Conservation (phyloP, 2,113 vertebrate species). For the Morone saxatilis region DNA sequence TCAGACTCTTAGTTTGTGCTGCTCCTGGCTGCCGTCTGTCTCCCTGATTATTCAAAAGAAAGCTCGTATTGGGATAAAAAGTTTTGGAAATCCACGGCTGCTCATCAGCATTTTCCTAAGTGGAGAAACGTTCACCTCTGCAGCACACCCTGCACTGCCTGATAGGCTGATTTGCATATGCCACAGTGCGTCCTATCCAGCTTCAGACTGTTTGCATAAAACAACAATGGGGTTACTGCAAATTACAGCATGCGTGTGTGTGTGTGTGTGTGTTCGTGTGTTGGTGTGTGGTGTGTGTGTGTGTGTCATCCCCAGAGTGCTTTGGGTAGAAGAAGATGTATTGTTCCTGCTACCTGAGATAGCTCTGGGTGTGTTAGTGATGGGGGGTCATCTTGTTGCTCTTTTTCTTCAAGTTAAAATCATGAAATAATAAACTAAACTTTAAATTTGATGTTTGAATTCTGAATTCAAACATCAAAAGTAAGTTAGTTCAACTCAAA, state of each 20-base stretch:
- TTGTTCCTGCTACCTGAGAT: conserved; percentile 12
- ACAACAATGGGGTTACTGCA: conserved; percentile 83
- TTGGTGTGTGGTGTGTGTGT: conserved; percentile 2
- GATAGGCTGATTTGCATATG: conserved; percentile 89
- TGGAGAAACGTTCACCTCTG: conserved; percentile 78
- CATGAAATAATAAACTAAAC: not conserved
- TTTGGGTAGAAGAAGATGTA: conserved; percentile 35
- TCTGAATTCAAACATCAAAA: too few species aligned
- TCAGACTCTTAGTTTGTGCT: conserved; percentile 12
- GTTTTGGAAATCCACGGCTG: conserved; percentile 62
- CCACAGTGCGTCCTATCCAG: conserved; percentile 86
- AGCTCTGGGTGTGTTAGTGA: not conserved
- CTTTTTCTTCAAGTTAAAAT: not conserved
- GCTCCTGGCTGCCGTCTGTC: conserved; percentile 26
- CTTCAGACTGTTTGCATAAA: conserved; percentile 91
- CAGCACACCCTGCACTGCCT: conserved; percentile 66
- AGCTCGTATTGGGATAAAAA: conserved; percentile 38
- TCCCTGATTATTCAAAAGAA: conserved; percentile 36
- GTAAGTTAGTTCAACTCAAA: too few species aligned
- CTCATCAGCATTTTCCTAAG: conserved; percentile 81
- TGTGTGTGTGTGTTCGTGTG: not conserved
- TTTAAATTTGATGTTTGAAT: too few species aligned
- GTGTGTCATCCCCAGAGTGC: conserved; percentile 6
- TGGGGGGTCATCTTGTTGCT: not conserved
- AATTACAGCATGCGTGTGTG: conserved; percentile 54